Evolutionary conservation across 2,113 vertebrate genomes (phyloP).

Genomic region (Mormoops blainvillei): DNA sequence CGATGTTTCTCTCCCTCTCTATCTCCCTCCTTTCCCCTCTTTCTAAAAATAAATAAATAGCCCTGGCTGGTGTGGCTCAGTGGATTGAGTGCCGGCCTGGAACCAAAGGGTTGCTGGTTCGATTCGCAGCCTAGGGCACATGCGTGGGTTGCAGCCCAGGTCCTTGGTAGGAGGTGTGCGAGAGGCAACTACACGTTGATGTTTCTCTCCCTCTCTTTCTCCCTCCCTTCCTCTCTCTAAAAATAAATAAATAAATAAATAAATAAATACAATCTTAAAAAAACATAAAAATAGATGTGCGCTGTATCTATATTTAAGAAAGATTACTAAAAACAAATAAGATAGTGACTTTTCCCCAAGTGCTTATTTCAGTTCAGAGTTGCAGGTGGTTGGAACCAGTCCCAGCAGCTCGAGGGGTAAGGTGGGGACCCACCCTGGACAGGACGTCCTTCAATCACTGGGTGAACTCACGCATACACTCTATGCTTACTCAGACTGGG

Average conservation of each 20-base stretch:
- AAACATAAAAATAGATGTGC: background rate
- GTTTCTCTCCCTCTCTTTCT: no score
- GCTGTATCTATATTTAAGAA: background rate
- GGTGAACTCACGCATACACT: background rate
- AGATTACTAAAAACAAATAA: background rate
- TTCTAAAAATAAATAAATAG: background rate
- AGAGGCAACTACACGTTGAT: no score
- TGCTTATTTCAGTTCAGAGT: background rate
- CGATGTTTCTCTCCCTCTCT: no score
- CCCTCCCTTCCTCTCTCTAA: background rate
- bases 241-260: no score
- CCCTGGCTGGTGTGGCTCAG: no score
- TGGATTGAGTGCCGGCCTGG: no score
- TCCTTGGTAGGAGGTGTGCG: no score
- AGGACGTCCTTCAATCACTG: background rate
- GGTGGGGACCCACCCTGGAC: background rate
- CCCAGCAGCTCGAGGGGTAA: background rate
- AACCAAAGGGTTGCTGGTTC: background rate
- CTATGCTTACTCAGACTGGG: background rate
- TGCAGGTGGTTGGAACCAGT: background rate
- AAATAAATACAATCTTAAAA: no score
- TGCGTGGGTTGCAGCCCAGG: no score
- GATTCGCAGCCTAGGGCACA: background rate
- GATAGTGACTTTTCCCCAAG: background rate
- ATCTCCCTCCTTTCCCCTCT: background rate